These are phyloP conservation scores for Acleris cristana DNA, from an alignment of 2,888 invertebrate genomes.

Conservation along the genomic window DNA sequence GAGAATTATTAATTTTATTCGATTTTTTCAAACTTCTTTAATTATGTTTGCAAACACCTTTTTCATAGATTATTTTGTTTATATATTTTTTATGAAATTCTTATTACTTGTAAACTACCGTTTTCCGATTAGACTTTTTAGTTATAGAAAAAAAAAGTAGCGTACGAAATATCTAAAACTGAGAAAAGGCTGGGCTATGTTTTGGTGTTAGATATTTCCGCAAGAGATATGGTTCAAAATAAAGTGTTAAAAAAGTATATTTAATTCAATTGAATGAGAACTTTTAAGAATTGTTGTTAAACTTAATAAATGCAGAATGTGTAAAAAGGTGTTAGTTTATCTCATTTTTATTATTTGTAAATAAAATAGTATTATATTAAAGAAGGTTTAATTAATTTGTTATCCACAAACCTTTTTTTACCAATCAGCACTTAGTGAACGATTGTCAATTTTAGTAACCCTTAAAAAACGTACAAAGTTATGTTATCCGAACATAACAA, in stretches of 20 bases:
- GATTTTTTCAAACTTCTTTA: too few species aligned
- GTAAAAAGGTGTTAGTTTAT: slow-evolving; percentile 44
- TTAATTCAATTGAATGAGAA: slow-evolving; percentile 28
- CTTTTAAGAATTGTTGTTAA: slow-evolving; percentile 49
- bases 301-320: slow-evolving; percentile 53
- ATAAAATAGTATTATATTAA: slow-evolving; percentile 34
- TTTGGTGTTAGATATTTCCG: slow-evolving; percentile 44
- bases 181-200: slow-evolving; percentile 50
- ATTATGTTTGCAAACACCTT: too few species aligned
- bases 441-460: too few species aligned
- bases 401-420: slow-evolving; percentile 3
- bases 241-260: slow-evolving; percentile 43
- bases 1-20: too few species aligned
- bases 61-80: too few species aligned
- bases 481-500: too few species aligned
- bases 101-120: too few species aligned
- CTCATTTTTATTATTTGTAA: slow-evolving; percentile 36
- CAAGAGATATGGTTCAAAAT: slow-evolving; percentile 27
- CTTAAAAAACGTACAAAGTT: too few species aligned
- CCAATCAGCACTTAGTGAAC: too few species aligned
- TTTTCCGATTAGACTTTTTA: too few species aligned
- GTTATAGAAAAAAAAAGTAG: background rate
- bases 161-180: slow-evolving; percentile 43
- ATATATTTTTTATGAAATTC: too few species aligned
- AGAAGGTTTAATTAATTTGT: slow-evolving; percentile 27